These are phyloP conservation scores for Drosophila baimaii DNA, from an alignment of 1,140 invertebrate genomes.

Conservation along the genomic window DNA sequence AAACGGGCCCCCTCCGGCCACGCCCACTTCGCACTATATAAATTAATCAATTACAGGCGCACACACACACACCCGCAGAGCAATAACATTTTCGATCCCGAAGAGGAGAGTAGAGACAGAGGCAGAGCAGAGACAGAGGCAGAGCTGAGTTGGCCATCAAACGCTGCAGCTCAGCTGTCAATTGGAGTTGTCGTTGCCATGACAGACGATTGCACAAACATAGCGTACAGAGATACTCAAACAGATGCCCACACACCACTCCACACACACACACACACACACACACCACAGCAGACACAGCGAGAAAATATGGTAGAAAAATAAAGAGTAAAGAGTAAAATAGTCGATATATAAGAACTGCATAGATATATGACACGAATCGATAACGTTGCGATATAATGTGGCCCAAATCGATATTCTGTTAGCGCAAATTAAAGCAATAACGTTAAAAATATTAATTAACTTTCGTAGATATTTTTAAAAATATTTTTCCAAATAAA, in stretches of 20 bases:
- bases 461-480: too few species aligned
- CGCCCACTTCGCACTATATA: constrained; percentile 60
- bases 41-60: constrained; percentile 76
- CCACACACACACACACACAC: constrained; percentile 7
- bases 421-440: too few species aligned
- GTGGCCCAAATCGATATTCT: too few species aligned
- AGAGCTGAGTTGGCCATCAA: constrained; percentile 52
- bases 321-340: too few species aligned
- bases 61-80: constrained; percentile 21
- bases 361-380: too few species aligned
- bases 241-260: constrained; percentile 10
- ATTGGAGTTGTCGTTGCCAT: constrained; percentile 72
- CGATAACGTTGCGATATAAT: too few species aligned
- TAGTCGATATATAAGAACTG: too few species aligned
- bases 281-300: neutral
- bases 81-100: constrained; percentile 54
- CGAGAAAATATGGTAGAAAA: neutral
- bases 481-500: too few species aligned
- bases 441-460: too few species aligned
- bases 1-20: constrained; percentile 7
- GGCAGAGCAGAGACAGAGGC: constrained; percentile 4
- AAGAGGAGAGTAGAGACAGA: too few species aligned
- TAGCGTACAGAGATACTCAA: constrained; percentile 24
- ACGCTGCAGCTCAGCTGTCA: constrained; percentile 70
- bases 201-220: constrained; percentile 72